Evolutionary conservation across 2,113 vertebrate genomes (phyloP).

Genomic region (Henicopernis longicauda): DNA sequence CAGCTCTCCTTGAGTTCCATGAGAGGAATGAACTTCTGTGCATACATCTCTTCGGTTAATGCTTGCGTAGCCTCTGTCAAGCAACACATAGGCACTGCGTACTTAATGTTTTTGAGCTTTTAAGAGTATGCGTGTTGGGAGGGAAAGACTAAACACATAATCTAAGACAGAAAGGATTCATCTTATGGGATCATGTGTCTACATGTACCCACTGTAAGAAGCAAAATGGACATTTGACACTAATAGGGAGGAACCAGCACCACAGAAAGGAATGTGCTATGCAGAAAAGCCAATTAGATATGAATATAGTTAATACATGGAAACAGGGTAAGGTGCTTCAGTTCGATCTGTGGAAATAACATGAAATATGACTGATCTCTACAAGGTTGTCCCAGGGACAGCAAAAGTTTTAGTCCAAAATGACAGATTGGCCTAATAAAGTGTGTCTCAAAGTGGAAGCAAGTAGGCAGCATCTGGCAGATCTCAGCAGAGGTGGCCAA

Average conservation of each 20-base stretch:
- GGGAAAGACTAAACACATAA: neutral
- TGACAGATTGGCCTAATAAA: neutral
- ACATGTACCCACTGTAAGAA: rapidly evolving
- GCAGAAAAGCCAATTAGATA: neutral
- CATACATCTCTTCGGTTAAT: neutral
- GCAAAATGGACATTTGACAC: neutral
- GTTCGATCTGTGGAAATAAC: neutral
- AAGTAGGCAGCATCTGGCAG: neutral
- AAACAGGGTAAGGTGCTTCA: neutral
- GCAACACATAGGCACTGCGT: neutral
- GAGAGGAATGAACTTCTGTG: neutral
- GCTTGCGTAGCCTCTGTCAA: neutral
- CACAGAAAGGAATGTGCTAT: neutral
- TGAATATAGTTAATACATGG: neutral
- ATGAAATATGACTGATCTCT: neutral
- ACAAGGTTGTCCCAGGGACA: neutral
- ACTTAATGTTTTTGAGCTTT: neutral
- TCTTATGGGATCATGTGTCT: rapidly evolving
- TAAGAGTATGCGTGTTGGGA: neutral
- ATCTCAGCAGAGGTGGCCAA: neutral
- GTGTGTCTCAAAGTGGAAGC: neutral
- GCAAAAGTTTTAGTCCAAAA: neutral
- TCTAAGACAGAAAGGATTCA: neutral
- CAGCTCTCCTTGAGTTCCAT: neutral
- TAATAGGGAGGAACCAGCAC: neutral